phyloP scores from a whole-genome alignment of 2,888 invertebrate genomes.

The Trimorus sp. region DNA sequence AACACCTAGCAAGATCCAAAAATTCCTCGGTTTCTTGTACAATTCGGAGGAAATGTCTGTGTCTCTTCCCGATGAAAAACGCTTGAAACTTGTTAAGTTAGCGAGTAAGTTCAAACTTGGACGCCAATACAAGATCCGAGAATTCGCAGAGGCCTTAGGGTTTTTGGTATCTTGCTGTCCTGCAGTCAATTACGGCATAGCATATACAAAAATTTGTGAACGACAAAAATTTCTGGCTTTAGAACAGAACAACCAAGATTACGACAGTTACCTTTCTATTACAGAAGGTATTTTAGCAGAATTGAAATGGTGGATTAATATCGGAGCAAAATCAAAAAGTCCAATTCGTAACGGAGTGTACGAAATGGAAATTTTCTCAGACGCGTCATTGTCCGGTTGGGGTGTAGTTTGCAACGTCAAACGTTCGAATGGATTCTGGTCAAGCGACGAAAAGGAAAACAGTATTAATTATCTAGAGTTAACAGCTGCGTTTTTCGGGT shows the following conservation, averaged over 20 bases:
- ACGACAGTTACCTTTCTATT: not conserved
- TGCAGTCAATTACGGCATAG: constrained; percentile 37
- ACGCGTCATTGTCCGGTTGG: constrained; percentile 41
- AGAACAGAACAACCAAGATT: constrained; percentile 6
- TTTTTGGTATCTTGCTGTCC: constrained; percentile 38
- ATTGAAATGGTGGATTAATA: constrained; percentile 14
- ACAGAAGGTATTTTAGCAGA: not conserved
- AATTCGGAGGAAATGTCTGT: constrained; percentile 10
- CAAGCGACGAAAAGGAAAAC: constrained; percentile 17
- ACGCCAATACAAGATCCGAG: constrained; percentile 14
- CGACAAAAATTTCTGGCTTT: constrained; percentile 15
- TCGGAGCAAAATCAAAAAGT: not conserved
- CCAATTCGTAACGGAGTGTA: not conserved
- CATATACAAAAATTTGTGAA: constrained; percentile 38
- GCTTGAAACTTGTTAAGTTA: not conserved
- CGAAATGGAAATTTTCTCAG: constrained; percentile 26
- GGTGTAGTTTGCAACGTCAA: constrained; percentile 32
- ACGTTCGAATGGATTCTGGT: constrained; percentile 48
- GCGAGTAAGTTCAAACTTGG: constrained; percentile 4
- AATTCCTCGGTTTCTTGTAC: constrained; percentile 31
- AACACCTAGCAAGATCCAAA: constrained; percentile 85
- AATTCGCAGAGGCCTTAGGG: constrained; percentile 33
- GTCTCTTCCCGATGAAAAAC: constrained; percentile 27
- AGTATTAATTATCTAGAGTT: constrained; percentile 60
- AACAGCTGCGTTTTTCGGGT: constrained; percentile 53